Evolutionary conservation across 1,140 invertebrate species (phyloP).

Genomic region (Eciton burchellii): DNA sequence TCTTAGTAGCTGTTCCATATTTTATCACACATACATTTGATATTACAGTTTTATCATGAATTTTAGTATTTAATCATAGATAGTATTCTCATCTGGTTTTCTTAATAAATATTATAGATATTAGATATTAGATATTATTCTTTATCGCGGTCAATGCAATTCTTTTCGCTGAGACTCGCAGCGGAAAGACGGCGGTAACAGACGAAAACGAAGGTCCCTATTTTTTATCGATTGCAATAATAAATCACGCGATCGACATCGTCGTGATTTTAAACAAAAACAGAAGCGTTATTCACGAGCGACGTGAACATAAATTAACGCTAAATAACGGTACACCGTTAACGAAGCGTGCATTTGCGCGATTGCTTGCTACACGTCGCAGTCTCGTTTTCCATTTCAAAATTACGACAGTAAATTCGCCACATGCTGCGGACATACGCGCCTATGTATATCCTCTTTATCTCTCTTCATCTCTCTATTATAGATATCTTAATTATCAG

Average conservation of each 20-base stretch:
- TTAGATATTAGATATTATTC: no score
- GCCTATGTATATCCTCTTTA: neutral
- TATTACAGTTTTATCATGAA: no score
- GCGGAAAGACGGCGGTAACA: no score
- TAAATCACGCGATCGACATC: neutral
- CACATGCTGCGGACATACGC: neutral
- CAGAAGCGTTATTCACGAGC: neutral
- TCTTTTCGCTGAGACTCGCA: no score
- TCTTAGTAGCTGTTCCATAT: no score
- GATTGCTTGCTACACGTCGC: constrained; percentile 1
- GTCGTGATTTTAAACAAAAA: neutral
- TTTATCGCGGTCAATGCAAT: no score
- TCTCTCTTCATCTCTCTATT: neutral
- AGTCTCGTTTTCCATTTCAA: constrained; percentile 45
- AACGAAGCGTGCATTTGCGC: constrained; percentile 32
- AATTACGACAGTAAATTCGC: constrained; percentile 49
- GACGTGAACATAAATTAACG: constrained; percentile 16
- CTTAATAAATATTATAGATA: no score
- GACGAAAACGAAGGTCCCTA: neutral
- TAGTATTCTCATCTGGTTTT: no score
- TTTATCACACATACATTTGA: neutral
- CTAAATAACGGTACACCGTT: neutral
- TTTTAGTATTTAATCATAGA: no score
- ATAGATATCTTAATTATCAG: neutral
- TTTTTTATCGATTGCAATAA: neutral